Evolutionary conservation across 2,113 vertebrate genomes (phyloP), one percentile per base, ranked within the genome.

Genomic region (Melanocharis versteri): DNA sequence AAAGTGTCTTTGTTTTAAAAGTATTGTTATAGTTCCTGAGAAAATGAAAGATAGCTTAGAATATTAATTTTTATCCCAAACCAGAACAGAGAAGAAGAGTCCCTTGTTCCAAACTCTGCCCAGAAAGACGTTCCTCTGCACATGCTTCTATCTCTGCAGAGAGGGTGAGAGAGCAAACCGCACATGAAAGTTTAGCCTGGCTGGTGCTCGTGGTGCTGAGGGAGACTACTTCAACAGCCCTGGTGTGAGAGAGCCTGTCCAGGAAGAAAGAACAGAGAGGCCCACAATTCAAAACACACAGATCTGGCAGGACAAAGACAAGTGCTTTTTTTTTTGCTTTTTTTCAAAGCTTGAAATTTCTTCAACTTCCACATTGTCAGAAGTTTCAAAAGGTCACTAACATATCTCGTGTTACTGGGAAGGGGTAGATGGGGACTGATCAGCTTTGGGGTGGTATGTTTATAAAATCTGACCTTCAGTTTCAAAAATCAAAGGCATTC

Each of bases 401-500:
- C 33, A 26, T 56, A 58, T 95, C 72, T 94, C 58, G 31, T 44
- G 51, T 93, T 86, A 91, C 75, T 72, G 30, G 54, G 54, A 13
- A 23, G 62, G 44, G 17, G 56, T 69, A 75, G 80, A 80, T 88
- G 64, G 15, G 62, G 35, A 66, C 44, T 73, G 83, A 92, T 90
- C 81, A 62, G 75, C 82, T 94, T 90, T 89, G 89, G 91, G 79
- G 95, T 90, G 91, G 91, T 94, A 96, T 96, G 91, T 96, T 90
- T 96, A 96, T 84, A 96, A 86, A 94, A 61, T 61, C 61, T 94
- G 83, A 94, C 91, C 83, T 69, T 91, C 50, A 42, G 48, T 96
- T 96, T 95, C 82, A 82, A 39, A 83, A 97, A 97, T 95, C 96
- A 97, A 98, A 97, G 94, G 45, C 93, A 87, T 97, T 97, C 89